phyloP scores from a whole-genome alignment of 2,113 vertebrate genomes.

The Chunga burmeisteri region DNA sequence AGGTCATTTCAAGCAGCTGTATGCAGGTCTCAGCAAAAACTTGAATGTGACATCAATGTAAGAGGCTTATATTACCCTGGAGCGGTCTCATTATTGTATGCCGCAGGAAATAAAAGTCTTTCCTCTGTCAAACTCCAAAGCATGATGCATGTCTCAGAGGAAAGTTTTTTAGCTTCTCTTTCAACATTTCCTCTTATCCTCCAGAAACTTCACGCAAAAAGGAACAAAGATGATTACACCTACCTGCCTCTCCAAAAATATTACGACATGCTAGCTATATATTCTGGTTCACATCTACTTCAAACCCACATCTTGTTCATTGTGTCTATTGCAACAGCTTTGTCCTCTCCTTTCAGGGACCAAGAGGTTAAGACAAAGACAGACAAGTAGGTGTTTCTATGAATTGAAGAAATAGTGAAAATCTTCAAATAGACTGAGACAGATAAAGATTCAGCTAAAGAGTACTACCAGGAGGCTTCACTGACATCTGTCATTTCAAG shows the following conservation, averaged over 20 bases:
- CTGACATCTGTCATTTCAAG: neutral
- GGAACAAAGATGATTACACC: neutral
- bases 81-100: neutral
- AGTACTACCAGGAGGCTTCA: neutral
- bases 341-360: neutral
- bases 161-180: neutral
- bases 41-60: neutral
- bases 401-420: neutral
- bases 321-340: neutral
- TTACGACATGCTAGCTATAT: neutral
- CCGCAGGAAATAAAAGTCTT: neutral
- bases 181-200: neutral
- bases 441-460: neutral
- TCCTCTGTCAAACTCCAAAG: neutral
- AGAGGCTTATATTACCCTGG: neutral
- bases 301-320: neutral
- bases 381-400: neutral
- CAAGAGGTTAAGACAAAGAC: neutral
- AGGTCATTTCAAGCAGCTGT: neutral
- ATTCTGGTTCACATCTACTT: neutral
- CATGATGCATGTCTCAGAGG: neutral
- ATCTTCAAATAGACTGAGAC: neutral
- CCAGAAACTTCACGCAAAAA: neutral
- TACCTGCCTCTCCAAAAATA: neutral
- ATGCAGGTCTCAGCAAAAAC: constrained; percentile 8